A percentile compares a stretch with the other conserved stretches of the same genome.
phyloP scores from a whole-genome alignment of 1,140 invertebrate species.

The Hyles vespertilio region DNA sequence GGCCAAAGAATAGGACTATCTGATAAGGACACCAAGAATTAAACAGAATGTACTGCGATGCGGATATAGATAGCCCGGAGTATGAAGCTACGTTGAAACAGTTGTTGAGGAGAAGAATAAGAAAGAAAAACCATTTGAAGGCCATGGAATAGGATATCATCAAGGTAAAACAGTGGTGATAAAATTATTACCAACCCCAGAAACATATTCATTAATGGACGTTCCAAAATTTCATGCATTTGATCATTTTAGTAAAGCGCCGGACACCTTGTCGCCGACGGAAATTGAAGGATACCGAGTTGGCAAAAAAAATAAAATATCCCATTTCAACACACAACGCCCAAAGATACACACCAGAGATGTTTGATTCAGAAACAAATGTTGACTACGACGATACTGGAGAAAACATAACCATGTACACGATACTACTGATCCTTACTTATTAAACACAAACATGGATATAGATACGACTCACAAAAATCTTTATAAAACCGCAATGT shows the following conservation, averaged over 20 bases:
- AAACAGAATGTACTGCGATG: constrained; percentile 80
- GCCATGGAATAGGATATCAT: constrained; percentile 66
- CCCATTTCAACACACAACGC: not conserved
- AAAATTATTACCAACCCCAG: constrained; percentile 47
- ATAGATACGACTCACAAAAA: too few species aligned
- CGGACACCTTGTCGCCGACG: constrained; percentile 42
- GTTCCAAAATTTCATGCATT: constrained; percentile 48
- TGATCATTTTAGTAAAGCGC: constrained; percentile 69
- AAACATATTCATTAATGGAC: constrained; percentile 44
- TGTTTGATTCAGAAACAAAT: not conserved
- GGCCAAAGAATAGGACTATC: constrained; percentile 82
- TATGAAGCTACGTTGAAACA: constrained; percentile 25
- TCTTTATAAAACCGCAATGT: too few species aligned
- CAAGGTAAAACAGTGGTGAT: constrained; percentile 69
- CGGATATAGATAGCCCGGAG: constrained; percentile 30
- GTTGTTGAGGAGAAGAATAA: constrained; percentile 37
- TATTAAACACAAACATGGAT: too few species aligned
- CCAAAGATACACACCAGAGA: constrained; percentile 2
- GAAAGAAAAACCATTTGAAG: constrained; percentile 63
- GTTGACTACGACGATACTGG: too few species aligned
- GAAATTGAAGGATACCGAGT: constrained; percentile 39
- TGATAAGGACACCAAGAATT: constrained; percentile 80
- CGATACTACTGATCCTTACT: too few species aligned
- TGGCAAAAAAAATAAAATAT: constrained; percentile 38
- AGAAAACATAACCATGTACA: too few species aligned